A percentile compares a stretch with the other conserved stretches of the same genome.
Evolutionary conservation across 2,888 invertebrate species (phyloP).

Genomic region (Diplazon laetatorius): DNA sequence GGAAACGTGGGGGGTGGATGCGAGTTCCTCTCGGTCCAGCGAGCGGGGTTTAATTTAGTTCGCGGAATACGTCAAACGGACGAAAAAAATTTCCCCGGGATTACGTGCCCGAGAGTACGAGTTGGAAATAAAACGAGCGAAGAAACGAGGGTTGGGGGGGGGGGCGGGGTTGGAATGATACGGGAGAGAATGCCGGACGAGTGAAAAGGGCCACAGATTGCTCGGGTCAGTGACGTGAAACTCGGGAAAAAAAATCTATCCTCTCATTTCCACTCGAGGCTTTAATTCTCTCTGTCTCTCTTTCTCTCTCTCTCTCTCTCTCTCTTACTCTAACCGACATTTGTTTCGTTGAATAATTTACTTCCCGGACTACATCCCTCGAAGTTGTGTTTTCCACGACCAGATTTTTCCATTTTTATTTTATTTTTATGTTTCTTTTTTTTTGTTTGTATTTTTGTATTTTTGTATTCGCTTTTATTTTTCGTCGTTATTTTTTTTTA

Average conservation of each 20-base stretch:
- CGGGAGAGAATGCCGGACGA: conserved; percentile 2
- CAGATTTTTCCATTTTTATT: background rate
- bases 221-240: conserved; percentile 17
- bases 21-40: conserved; percentile 19
- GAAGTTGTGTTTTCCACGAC: background rate
- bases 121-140: conserved; percentile 30
- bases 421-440: too few relatives aligned
- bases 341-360: conserved; percentile 43
- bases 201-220: conserved; percentile 37
- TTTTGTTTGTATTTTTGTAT: too few relatives aligned
- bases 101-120: conserved; percentile 56
- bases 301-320: background rate
- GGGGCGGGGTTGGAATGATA: conserved; percentile 18
- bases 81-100: conserved; percentile 52
- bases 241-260: conserved; percentile 40
- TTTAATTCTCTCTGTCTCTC: conserved; percentile 3
- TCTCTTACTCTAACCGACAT: too few relatives aligned
- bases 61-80: conserved; percentile 52
- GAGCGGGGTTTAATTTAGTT: conserved; percentile 58
- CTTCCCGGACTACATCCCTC: too few relatives aligned
- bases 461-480: too few relatives aligned
- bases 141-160: conserved; percentile 1
- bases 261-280: conserved; percentile 3
- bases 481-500: too few relatives aligned
- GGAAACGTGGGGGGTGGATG: conserved; percentile 41